Base-by-base conservation (phyloP, 2,888 invertebrate genomes). In the Trisateles emortualis region DNA sequence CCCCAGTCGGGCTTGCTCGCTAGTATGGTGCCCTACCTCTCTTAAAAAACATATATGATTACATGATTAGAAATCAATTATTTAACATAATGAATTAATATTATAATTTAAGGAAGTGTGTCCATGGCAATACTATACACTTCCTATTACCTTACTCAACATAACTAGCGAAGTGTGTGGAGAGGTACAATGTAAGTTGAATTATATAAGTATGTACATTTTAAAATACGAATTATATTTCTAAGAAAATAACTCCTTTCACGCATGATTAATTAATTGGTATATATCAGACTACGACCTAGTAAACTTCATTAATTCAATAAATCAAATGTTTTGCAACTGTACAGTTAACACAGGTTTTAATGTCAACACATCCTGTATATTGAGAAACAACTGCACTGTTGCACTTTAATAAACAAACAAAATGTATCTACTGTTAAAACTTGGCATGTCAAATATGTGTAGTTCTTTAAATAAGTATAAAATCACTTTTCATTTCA, bases 351-450 rank as follows among this genome's bases (percentile, higher is more conserved):
- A 11, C 3, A 9, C 39, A 26, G 17, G 26, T 48, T 24, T 9
- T 24, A 8, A 4, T 19, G 29, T 35, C 41, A 26, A 42, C 33
- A 49, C 30, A 47, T 35, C 30, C 39, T 46, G 19, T 89, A 26
- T 93, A 86, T 69, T 86, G 86, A 5, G 19, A 24, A 16, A 30
- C 42, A 49, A 38, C 36, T 30, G 22, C 42, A 26, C 29, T 43
- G 24, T 13, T 30, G 10, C 46, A 32, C 22, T 47, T 46, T 17
- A 5, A n/a, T 29, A 46, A 19, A 46, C 26, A 16, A 45, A 14
- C 24, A 45, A 36, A 29, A 47, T 1, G 1, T 11, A 2, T 1
- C 17, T 22, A 22, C 8, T 26, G 8, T 26, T 38, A 10, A 2
- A 38, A 38, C 10, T 4, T n/a, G 19, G 3, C 13, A 33, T 13